Base-by-base conservation (phyloP, 2,888 invertebrate genomes). In the Podotricha telesiphe region DNA sequence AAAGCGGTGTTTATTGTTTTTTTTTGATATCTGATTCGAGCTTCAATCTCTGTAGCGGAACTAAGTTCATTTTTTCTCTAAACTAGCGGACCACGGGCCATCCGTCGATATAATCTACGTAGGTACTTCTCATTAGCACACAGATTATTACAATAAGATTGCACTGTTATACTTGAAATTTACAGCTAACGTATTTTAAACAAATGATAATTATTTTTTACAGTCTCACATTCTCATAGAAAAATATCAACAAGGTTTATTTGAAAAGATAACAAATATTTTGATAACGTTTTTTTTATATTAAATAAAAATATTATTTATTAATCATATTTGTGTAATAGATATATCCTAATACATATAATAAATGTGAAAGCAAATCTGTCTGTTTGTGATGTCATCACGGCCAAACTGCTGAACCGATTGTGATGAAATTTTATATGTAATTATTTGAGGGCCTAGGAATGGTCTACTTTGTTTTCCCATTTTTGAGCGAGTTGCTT, bases 1-100 rank as follows among this genome's bases (percentile, higher is more conserved):
- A 70, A 74, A 79, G 77, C 80, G 79, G 79, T 75, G 79, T 80
- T 84, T 78, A 78, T 78, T 76, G 79, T 80, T 79, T 77, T n/a
- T n/a, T 74, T 72, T 82, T 79, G 75, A 77, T 77, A 78, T 75
- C 75, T 77, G 76, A 77, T 76, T 37, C 63, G 34, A 73, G 63
- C 63, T 66, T 75, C 75, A 77, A 75, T 78, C 80, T 79, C 74
- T 79, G 68, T 80, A 80, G 81, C 82, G 78, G 80, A 80, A 80
- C 81, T 74, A 76, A 79, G 78, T 77, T 80, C 77, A 79, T 81
- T 77, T 80, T 79, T 82, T 79, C 80, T 72, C 61, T 45, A 69
- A 74, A 73, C 73, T 77, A 75, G 75, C 76, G 74, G 75, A 59
- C 66, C 74, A 75, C 76, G 74, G 75, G 64, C 63, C 66, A 71